Base-by-base conservation (phyloP, 2,113 vertebrate species). In the Pimephales promelas region DNA sequence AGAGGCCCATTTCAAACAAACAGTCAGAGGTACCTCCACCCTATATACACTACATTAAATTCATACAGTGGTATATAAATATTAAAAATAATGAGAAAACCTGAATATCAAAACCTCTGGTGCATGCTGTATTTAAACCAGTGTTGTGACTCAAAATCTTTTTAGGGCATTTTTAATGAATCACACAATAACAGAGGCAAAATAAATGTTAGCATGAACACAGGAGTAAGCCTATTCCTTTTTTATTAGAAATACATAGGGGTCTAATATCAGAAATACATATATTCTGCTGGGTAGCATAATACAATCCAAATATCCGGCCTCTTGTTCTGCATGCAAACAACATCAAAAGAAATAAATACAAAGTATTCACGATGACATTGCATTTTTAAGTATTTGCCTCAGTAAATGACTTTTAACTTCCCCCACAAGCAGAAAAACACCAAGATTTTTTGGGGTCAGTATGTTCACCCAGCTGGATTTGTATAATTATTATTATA, bases 221-320 rank as follows among this genome's bases (percentile, higher is more conserved):
- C 6, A n/a, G 13, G 40, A 45, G 40, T 72, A 26, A 45, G 68
- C 36, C 52, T 54, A 14, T 52, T 54, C 6, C n/a, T n/a, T 45
- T 71, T 71, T 71, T 71, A 47, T 72, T 72, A 72, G 40, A 72
- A 72, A 72, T 72, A 3, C 10, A 72, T 45, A 24, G n/a, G 40
- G 36, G 43, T 14, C 2, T 45, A 47, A 72, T 11, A 70, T 10
- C 34, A 70, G 34, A 70, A 43, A 26, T 72, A 45, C 68, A 72
- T 22, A 10, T 22, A 40, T 43, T 71, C 40, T 71, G 68, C 9
- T 47, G 68, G n/a, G 40, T 11, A 16, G 68, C 34, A 40, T 68
- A 40, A 68, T 34, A n/a, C 0, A 1, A 40, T 40, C 34, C 64
- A 36, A 68, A 68, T 18, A 68, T 68, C 34, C 31, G 64, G 18